phyloP scores from a whole-genome alignment of 2,113 vertebrate genomes.

The Sebastes fasciatus region DNA sequence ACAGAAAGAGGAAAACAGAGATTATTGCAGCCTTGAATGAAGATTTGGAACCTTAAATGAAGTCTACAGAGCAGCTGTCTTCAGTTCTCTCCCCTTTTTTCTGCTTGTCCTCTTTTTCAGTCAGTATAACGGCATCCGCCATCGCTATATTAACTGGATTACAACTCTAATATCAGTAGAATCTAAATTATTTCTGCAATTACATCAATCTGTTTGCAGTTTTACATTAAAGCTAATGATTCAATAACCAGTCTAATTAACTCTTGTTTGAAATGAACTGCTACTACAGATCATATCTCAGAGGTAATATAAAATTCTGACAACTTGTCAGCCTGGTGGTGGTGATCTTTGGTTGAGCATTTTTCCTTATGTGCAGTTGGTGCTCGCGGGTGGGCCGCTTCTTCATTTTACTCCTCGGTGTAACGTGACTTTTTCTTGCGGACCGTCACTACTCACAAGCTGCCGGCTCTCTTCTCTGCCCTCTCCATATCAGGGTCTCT shows the following conservation, averaged over 20 bases:
- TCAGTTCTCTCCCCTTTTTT: background rate
- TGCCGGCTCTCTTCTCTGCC: too few relatives aligned
- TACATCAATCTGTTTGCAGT: background rate
- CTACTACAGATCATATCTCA: background rate
- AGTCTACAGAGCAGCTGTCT: constrained; percentile 62
- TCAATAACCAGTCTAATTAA: background rate
- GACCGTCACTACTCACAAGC: too few relatives aligned
- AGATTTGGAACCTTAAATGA: constrained; percentile 54
- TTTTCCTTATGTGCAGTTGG: background rate
- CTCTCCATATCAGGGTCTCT: too few relatives aligned
- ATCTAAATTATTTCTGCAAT: background rate
- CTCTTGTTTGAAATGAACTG: background rate
- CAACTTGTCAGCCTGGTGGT: too few relatives aligned
- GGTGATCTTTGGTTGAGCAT: background rate
- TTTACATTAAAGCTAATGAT: background rate
- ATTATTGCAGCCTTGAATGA: constrained; percentile 58
- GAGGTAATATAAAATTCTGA: background rate
- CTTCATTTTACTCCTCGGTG: too few relatives aligned
- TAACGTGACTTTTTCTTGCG: too few relatives aligned
- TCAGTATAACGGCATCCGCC: background rate
- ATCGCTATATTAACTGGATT: background rate
- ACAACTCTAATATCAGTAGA: background rate
- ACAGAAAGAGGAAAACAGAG: constrained; percentile 49
- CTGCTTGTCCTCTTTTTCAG: constrained; percentile 8
- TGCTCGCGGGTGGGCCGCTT: too few relatives aligned